Percentiles rank a stretch among this genome's conserved stretches.
Evolutionary conservation across 1,140 invertebrate genomes (phyloP).

Genomic region (Orchesella cincta): DNA sequence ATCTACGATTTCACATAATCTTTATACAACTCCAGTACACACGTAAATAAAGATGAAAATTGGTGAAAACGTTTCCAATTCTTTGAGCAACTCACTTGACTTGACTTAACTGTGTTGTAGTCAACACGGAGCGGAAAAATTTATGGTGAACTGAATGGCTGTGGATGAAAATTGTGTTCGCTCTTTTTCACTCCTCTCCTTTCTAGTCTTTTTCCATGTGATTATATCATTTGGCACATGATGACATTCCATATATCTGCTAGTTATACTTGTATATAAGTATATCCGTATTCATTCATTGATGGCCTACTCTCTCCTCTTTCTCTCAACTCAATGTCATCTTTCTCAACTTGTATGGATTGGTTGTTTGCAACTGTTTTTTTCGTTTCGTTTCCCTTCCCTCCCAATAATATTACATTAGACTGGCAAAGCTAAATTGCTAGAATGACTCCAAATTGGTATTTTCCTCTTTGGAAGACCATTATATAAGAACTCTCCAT

Average conservation of each 20-base stretch:
- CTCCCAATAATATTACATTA: conserved; percentile 6
- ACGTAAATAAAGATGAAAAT: background rate
- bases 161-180: background rate
- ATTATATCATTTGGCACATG: conserved; percentile 20
- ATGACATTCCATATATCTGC: conserved; percentile 2
- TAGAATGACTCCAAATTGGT: conserved; percentile 9
- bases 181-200: background rate
- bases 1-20: conserved; percentile 22
- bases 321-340: no score
- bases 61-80: conserved; percentile 25
- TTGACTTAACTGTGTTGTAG: background rate
- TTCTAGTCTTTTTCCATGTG: background rate
- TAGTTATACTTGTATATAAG: background rate
- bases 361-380: background rate
- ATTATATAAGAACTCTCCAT: no score
- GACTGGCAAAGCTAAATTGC: background rate
- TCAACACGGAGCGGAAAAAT: no score
- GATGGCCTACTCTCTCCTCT: no score
- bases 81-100: background rate
- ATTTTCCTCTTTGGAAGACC: background rate
- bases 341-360: no score
- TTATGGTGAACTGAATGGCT: conserved; percentile 12
- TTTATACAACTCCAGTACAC: conserved; percentile 15
- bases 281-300: no score
- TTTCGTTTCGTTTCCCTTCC: background rate